Base-by-base conservation (phyloP, 2,113 vertebrate genomes). In the Alosa alosa region DNA sequence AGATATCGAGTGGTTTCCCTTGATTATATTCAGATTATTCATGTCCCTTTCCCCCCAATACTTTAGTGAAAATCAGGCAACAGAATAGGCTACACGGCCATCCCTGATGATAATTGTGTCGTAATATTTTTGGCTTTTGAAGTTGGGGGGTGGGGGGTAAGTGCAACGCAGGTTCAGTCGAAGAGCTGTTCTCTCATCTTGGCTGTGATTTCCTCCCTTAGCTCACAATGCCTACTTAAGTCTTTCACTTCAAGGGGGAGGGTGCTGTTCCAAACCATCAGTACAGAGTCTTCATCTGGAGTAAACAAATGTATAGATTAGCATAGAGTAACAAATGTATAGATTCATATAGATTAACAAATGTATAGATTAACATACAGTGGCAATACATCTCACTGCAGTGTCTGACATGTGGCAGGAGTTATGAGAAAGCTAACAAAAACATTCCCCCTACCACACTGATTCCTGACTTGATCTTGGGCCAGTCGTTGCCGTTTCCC, bases 191-290 rank as follows among this genome's bases (percentile, higher is more conserved):
- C 94, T 91, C 93, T 97, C 96, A 98, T 95, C 90, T 93, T 96
- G 88, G 94, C 94, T 82, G 96, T 94, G 75, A 97, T 93, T 87
- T 97, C 95, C 88, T 95, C 92, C 91, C 98, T 96, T 85, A 95
- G 94, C 92, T 97, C 96, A 90, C 93, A 93, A 84, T 99, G 97
- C 87, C 96, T 97, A 84, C 92, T 96, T 92, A 99, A 93, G 89
- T 98, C 97, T 92, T 96, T 96, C 39, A 97, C 95, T 94, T 99
- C 98, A 83, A 95, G 94, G 9, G 97, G 95, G 90, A 99, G 93
- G 55, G 94, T 94, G 87, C 96, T 93, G 86, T 95, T 97, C 97
- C 97, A 99, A 82, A 96, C 91, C 87, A 95, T 97, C 89, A 99
- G 92, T 3, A 96, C 96, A 25, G 96, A 96, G 17, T 96, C 95